phyloP scores from a whole-genome alignment of 2,113 vertebrate species.

The Alosa alosa region DNA sequence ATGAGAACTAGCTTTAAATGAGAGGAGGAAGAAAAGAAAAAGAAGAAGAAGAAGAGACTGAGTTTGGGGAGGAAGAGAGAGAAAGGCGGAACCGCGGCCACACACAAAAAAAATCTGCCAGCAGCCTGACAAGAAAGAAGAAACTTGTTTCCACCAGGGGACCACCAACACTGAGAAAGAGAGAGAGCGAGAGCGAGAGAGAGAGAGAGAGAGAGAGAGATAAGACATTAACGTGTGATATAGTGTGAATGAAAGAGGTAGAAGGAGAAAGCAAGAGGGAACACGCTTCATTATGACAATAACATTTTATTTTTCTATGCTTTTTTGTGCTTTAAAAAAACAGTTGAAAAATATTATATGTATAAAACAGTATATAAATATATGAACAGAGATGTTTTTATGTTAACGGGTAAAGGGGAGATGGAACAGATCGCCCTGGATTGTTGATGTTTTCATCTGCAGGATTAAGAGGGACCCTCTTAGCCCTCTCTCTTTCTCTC shows the following conservation, averaged over 20 bases:
- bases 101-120: conserved; percentile 56
- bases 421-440: conserved; percentile 66
- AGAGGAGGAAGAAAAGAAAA: conserved; percentile 56
- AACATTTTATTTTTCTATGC: conserved; percentile 80
- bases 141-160: conserved; percentile 37
- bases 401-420: conserved; percentile 65
- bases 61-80: conserved; percentile 61
- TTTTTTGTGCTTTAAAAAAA: conserved; percentile 68
- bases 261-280: conserved; percentile 17
- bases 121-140: conserved; percentile 62
- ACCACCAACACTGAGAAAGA: conserved; percentile 30
- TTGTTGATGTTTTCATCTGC: conserved; percentile 60
- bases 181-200: conserved; percentile 50
- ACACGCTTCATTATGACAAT: conserved; percentile 69
- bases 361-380: conserved; percentile 73
- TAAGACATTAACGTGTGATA: background rate
- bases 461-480: conserved; percentile 49
- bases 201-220: background rate
- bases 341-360: conserved; percentile 48
- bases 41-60: conserved; percentile 40
- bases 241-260: conserved; percentile 11
- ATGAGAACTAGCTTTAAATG: conserved; percentile 69
- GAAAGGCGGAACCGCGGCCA: conserved; percentile 53
- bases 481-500: conserved; percentile 57
- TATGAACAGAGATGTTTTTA: conserved; percentile 72